Conservation (phyloP, 2,797 vertebrate species). For the Florisuga fusca region DNA sequence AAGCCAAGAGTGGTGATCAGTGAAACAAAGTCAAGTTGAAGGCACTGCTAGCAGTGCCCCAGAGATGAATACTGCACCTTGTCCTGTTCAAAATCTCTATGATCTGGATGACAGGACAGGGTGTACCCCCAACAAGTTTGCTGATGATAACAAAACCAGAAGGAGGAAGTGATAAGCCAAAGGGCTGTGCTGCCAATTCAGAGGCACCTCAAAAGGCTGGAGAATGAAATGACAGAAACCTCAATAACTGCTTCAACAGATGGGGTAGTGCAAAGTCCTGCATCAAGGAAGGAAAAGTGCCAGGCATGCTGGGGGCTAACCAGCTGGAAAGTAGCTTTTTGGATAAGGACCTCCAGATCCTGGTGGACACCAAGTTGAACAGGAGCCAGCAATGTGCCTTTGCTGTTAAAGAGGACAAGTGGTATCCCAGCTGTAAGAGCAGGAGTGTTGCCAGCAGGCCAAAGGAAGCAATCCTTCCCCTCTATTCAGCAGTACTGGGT, state of each 20-base stretch:
- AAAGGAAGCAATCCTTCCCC: not conserved
- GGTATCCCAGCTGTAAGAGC: not conserved
- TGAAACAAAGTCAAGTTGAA: not conserved
- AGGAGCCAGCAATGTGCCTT: not conserved
- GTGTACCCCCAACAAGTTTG: not conserved
- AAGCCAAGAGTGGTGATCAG: not conserved
- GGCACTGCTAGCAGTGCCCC: fast-evolving
- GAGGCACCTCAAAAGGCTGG: not conserved
- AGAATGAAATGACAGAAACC: not conserved
- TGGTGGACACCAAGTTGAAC: not conserved
- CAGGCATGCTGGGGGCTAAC: not conserved
- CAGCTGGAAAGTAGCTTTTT: not conserved
- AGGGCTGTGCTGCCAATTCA: not conserved
- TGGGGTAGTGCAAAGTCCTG: not conserved
- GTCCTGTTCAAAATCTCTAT: not conserved
- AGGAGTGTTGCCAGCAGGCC: not conserved
- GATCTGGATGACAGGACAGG: not conserved
- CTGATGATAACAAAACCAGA: not conserved
- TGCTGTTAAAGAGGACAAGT: not conserved
- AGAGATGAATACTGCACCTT: not conserved
- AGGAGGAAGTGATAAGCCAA: not conserved
- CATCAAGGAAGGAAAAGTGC: not conserved
- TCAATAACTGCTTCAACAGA: not conserved
- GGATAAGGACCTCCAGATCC: not conserved
- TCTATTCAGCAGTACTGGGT: not conserved